phyloP scores from a whole-genome alignment of 2,113 vertebrate genomes.

The Rhea americana region DNA sequence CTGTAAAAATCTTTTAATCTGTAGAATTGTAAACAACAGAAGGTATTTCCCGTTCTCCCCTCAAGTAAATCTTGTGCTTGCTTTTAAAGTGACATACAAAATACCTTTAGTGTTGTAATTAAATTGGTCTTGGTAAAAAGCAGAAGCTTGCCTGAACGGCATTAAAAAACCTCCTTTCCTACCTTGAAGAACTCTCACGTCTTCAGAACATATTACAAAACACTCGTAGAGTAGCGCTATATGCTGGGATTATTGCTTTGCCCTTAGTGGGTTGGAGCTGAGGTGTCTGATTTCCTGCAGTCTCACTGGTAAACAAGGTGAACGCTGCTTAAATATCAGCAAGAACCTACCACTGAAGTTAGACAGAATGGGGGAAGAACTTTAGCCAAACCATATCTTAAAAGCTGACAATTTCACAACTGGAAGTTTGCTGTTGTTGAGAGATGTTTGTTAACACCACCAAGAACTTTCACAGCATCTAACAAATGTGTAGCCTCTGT shows the following conservation, averaged over 20 bases:
- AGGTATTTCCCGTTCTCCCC: neutral
- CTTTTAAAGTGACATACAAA: slow-evolving; percentile 46
- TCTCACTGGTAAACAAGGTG: neutral
- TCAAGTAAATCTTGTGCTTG: slow-evolving; percentile 30
- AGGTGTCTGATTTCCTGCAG: neutral
- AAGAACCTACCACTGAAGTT: neutral
- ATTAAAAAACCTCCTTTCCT: neutral
- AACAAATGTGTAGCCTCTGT: neutral
- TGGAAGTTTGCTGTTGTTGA: neutral
- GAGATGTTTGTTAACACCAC: neutral
- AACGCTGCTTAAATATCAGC: neutral
- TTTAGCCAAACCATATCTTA: neutral
- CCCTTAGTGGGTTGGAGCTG: neutral
- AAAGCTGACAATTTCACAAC: neutral
- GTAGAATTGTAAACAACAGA: neutral
- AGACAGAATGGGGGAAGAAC: neutral
- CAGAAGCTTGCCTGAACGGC: neutral
- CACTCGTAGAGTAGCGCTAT: neutral
- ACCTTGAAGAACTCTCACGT: slow-evolving; percentile 13
- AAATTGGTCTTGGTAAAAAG: slow-evolving; percentile 41
- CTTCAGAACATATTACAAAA: neutral
- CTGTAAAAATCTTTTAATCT: slow-evolving; percentile 31
- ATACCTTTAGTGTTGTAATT: slow-evolving; percentile 51
- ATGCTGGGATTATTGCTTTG: neutral
- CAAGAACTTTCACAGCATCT: neutral